Conservation (phyloP, 2,888 invertebrate species). For the Reticulitermes lucifugus region DNA sequence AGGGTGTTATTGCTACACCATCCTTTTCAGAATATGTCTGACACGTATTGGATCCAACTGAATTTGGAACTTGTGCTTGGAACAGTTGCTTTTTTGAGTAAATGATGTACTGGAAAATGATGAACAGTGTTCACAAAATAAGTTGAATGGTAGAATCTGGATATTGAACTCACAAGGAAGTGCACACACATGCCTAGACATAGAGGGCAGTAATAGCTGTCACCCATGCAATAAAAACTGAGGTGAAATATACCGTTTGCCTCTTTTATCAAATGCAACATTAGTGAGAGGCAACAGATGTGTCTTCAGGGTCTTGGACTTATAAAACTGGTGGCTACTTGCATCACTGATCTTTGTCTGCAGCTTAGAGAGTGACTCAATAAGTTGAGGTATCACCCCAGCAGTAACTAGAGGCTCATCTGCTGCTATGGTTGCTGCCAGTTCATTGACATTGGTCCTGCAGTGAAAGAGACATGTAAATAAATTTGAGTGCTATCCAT, state of each 20-base stretch:
- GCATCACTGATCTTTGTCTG: slow-evolving; percentile 73
- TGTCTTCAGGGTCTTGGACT: slow-evolving; percentile 73
- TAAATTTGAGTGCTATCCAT: background rate
- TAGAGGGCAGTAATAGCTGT: too few species aligned
- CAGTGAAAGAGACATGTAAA: background rate
- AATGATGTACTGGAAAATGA: too few species aligned
- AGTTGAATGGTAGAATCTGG: too few species aligned
- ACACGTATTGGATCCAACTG: too few species aligned
- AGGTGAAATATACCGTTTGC: slow-evolving; percentile 66
- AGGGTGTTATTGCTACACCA: too few species aligned
- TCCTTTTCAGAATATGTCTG: too few species aligned
- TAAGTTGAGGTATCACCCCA: slow-evolving; percentile 69
- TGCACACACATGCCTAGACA: too few species aligned
- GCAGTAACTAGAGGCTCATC: slow-evolving; percentile 70
- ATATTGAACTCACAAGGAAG: too few species aligned
- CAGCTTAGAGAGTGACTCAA: slow-evolving; percentile 72
- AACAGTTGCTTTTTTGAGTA: too few species aligned
- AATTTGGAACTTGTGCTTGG: too few species aligned
- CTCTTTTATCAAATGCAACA: slow-evolving; percentile 77
- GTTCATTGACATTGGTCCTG: slow-evolving; percentile 63
- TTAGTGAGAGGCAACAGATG: slow-evolving; percentile 80
- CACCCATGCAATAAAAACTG: too few species aligned
- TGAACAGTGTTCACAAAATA: too few species aligned
- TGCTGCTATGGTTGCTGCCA: slow-evolving; percentile 66
- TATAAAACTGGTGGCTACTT: slow-evolving; percentile 73